Percentiles rank a stretch among this genome's conserved stretches.
Evolutionary conservation across 2,113 vertebrate genomes (phyloP).

Genomic region (Clarias macrocephalus): DNA sequence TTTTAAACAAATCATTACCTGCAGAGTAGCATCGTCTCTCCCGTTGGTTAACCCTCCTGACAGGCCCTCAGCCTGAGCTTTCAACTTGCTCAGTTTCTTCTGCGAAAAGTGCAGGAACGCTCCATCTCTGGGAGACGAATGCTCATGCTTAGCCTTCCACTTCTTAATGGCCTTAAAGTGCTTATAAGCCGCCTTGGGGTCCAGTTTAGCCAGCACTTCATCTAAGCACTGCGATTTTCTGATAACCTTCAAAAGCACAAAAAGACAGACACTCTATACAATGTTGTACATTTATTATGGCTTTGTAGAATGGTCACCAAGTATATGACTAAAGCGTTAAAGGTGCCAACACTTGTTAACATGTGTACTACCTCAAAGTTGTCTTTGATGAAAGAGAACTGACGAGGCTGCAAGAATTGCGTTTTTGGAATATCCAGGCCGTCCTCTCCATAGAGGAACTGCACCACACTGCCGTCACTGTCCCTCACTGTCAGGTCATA

Average conservation of each 20-base stretch:
- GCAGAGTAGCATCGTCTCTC: conserved; percentile 67
- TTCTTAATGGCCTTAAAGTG: conserved; percentile 82
- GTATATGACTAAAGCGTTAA: not conserved
- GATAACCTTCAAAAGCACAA: conserved; percentile 76
- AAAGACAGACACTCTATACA: too few species aligned
- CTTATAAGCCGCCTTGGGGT: conserved; percentile 70
- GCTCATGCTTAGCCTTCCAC: conserved; percentile 80
- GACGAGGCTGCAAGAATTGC: conserved; percentile 84
- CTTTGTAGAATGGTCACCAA: not conserved
- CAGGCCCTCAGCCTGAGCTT: conserved; percentile 54
- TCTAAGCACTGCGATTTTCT: conserved; percentile 81
- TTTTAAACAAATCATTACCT: conserved; percentile 69
- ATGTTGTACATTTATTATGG: not conserved
- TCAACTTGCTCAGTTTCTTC: conserved; percentile 79
- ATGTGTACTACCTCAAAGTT: conserved; percentile 83
- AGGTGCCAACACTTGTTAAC: not conserved
- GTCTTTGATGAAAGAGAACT: conserved; percentile 90
- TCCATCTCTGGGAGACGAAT: conserved; percentile 69
- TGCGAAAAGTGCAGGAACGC: conserved; percentile 85
- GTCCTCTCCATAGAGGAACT: conserved; percentile 97
- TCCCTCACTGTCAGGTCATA: conserved; percentile 94
- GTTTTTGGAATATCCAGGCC: conserved; percentile 95
- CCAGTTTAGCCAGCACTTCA: conserved; percentile 79
- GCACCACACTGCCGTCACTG: conserved; percentile 92
- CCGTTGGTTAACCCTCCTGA: conserved; percentile 52